Evolutionary conservation across 2,888 invertebrate genomes (phyloP).

Genomic region (Zygaena filipendulae): DNA sequence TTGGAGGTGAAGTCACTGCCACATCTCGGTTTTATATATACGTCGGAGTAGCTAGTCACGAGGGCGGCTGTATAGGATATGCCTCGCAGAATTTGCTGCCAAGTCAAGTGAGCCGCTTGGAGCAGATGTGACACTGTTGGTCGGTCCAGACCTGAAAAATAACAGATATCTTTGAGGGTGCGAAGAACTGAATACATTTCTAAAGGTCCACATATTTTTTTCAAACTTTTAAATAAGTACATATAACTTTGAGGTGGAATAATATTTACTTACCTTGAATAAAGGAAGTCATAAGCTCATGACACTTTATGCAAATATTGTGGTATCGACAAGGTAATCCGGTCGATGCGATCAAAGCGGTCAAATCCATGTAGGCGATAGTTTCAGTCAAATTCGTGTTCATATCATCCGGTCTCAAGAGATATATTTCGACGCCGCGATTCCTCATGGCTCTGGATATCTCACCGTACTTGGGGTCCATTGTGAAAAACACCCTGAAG

Average conservation of each 20-base stretch:
- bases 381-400: slow-evolving; percentile 37
- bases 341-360: slow-evolving; percentile 44
- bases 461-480: slow-evolving; percentile 95
- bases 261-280: slow-evolving; percentile 57
- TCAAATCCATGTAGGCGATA: slow-evolving; percentile 48
- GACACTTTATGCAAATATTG: slow-evolving; percentile 38
- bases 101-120: slow-evolving; percentile 71
- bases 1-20: slow-evolving; percentile 42
- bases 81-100: slow-evolving; percentile 73
- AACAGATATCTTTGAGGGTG: slow-evolving; percentile 4
- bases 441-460: slow-evolving; percentile 99
- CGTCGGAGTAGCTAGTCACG: slow-evolving; percentile 69
- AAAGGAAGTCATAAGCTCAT: slow-evolving; percentile 48
- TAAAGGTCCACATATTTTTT: too few species aligned
- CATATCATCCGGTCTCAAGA: slow-evolving; percentile 39
- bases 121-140: slow-evolving; percentile 73
- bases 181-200: slow-evolving; percentile 3
- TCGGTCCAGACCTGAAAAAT: slow-evolving; percentile 64
- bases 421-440: slow-evolving; percentile 89
- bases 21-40: slow-evolving; percentile 71
- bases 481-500: slow-evolving; percentile 93
- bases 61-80: slow-evolving; percentile 66
- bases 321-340: slow-evolving; percentile 46
- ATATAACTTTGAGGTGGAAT: too few species aligned
- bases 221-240: too few species aligned